phyloP scores from a whole-genome alignment of 23 tunicate genomes.

The Clavelina lepadiformis region DNA sequence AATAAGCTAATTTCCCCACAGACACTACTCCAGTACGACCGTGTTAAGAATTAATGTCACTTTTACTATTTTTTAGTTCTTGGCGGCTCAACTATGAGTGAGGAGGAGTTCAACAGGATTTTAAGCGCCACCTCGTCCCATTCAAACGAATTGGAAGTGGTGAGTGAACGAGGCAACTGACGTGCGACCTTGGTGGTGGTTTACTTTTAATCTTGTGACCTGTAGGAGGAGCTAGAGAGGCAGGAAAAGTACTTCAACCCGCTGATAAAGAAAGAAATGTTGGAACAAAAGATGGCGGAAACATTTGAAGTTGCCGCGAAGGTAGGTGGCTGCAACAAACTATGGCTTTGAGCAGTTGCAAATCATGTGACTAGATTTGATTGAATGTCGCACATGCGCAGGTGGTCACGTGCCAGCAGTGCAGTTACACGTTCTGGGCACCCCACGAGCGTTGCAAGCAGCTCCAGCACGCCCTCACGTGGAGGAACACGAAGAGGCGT shows the following conservation, averaged over 20 bases:
- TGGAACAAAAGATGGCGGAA: conserved; percentile 80
- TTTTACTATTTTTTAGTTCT: conserved; percentile 5
- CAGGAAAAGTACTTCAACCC: conserved; percentile 82
- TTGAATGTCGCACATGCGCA: background rate
- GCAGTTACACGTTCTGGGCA: conserved; percentile 84
- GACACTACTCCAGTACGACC: too few relatives aligned
- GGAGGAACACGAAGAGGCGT: conserved; percentile 54
- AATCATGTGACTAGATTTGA: background rate
- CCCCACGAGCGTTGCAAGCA: conserved; percentile 87
- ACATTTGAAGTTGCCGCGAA: conserved; percentile 56
- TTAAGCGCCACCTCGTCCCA: conserved; percentile 52
- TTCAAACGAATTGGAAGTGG: conserved; percentile 38
- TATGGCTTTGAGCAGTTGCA: background rate
- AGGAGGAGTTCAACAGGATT: conserved; percentile 53
- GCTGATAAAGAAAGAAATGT: conserved; percentile 75
- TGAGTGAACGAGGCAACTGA: background rate
- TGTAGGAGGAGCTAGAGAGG: conserved; percentile 54
- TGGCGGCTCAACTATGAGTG: conserved; percentile 13
- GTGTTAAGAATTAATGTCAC: too few relatives aligned
- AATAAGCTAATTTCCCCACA: too few relatives aligned
- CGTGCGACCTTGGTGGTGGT: background rate
- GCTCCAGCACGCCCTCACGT: conserved; percentile 38
- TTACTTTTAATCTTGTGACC: too few relatives aligned
- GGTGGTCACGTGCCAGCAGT: conserved; percentile 80
- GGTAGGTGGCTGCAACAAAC: conserved; percentile 13